phyloP scores from a whole-genome alignment of 2,888 invertebrate species.

The Eupithecia pulchellata region DNA sequence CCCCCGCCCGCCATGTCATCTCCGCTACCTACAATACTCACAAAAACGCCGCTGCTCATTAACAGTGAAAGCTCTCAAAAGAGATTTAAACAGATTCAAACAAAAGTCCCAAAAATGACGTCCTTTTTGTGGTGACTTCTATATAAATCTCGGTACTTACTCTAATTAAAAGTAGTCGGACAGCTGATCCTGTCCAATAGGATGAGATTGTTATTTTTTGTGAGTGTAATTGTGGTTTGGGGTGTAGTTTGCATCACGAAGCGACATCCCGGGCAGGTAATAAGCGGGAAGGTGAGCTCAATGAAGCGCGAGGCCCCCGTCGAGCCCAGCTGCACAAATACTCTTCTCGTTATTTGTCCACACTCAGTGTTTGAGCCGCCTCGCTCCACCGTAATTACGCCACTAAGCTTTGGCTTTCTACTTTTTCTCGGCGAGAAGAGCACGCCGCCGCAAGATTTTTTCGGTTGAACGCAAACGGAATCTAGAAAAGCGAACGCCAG shows the following conservation, averaged over 20 bases:
- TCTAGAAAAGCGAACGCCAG: constrained; percentile 57
- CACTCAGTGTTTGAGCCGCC: constrained; percentile 68
- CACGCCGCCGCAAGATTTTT: constrained; percentile 59
- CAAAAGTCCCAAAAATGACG: constrained; percentile 78
- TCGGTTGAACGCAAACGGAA: constrained; percentile 60
- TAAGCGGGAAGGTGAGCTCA: constrained; percentile 45
- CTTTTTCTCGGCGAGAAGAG: constrained; percentile 54
- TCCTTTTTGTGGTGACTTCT: constrained; percentile 79
- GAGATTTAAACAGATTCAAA: constrained; percentile 79
- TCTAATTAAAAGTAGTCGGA: constrained; percentile 77
- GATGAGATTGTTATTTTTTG: constrained; percentile 71
- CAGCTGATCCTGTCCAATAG: constrained; percentile 65
- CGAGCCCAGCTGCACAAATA: constrained; percentile 74
- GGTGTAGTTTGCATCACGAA: constrained; percentile 56
- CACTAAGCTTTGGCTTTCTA: constrained; percentile 71
- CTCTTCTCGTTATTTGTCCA: constrained; percentile 75
- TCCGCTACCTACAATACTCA: constrained; percentile 5
- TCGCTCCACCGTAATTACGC: constrained; percentile 69
- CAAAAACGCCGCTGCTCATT: constrained; percentile 73
- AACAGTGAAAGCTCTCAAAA: constrained; percentile 78
- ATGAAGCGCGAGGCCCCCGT: constrained; percentile 48
- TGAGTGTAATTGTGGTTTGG: constrained; percentile 62
- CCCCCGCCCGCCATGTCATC: not conserved
- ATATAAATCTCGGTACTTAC: constrained; percentile 76
- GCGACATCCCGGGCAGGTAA: constrained; percentile 50